phyloP scores from a whole-genome alignment of 2,113 vertebrate species.

The Gymnocephalus cernua region DNA sequence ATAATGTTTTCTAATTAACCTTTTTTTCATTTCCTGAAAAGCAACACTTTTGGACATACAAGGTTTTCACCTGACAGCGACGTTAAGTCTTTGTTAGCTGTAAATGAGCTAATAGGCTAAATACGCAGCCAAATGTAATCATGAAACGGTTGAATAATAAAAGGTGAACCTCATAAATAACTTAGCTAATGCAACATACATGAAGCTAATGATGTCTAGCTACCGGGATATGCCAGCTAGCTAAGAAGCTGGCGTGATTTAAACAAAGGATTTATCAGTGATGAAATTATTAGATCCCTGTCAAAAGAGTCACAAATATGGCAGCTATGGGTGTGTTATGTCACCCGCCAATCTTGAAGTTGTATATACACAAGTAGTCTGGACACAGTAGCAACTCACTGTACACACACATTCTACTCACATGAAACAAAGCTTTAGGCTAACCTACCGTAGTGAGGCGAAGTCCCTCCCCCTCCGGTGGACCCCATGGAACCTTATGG shows the following conservation, averaged over 20 bases:
- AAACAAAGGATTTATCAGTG: background rate
- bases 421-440: background rate
- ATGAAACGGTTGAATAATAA: background rate
- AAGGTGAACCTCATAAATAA: background rate
- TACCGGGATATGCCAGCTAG: background rate
- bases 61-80: too few species aligned
- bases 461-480: too few species aligned
- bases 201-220: background rate
- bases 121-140: background rate
- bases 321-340: slow-evolving; percentile 6
- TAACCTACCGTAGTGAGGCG: background rate
- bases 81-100: background rate
- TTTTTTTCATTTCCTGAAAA: too few species aligned
- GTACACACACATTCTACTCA: slow-evolving; percentile 16
- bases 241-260: background rate
- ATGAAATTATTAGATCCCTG: background rate
- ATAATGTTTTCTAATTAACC: too few species aligned
- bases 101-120: background rate
- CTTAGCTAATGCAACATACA: background rate
- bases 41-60: too few species aligned
- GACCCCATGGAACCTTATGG: too few species aligned
- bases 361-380: slow-evolving; percentile 11
- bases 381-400: slow-evolving; percentile 37
- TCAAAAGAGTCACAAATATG: background rate
- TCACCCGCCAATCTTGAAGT: slow-evolving; percentile 9